These are phyloP conservation scores for Chanos chanos DNA, from an alignment of 2,797 vertebrate genomes.

Conservation along the genomic window DNA sequence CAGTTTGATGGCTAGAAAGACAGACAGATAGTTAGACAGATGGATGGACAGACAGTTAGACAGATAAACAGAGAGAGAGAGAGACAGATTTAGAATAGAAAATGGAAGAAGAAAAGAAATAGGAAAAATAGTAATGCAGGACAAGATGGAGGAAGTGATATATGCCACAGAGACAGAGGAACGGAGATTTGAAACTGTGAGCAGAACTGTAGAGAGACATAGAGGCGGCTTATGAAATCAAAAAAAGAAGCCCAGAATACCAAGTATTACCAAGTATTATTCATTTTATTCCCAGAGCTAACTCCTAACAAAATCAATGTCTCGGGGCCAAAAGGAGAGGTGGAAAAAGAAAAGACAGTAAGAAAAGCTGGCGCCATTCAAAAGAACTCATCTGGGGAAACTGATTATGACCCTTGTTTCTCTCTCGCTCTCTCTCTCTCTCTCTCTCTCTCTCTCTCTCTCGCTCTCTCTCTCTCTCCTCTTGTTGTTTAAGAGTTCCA, in stretches of 20 bases:
- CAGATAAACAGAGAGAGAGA: no score
- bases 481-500: no score
- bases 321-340: slow-evolving; percentile 44
- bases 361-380: slow-evolving; percentile 30
- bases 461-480: no score
- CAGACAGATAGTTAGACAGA: no score
- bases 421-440: no score
- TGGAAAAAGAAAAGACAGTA: slow-evolving; percentile 6
- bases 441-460: no score
- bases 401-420: slow-evolving; percentile 33
- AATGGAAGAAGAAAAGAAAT: no score
- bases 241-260: slow-evolving; percentile 56
- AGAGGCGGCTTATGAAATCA: slow-evolving; percentile 49
- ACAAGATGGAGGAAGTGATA: no score
- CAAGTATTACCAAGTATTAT: slow-evolving; percentile 48
- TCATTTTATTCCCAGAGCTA: slow-evolving; percentile 58
- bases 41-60: no score
- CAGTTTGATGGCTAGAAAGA: no score
- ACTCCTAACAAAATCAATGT: slow-evolving; percentile 65
- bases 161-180: not conserved
- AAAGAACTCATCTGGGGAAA: slow-evolving; percentile 33
- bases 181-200: not conserved
- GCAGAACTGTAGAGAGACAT: slow-evolving; percentile 6
- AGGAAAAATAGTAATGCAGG: no score
- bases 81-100: no score